Conservation (phyloP, 2,888 invertebrate species). For the Melanchra persicariae region DNA sequence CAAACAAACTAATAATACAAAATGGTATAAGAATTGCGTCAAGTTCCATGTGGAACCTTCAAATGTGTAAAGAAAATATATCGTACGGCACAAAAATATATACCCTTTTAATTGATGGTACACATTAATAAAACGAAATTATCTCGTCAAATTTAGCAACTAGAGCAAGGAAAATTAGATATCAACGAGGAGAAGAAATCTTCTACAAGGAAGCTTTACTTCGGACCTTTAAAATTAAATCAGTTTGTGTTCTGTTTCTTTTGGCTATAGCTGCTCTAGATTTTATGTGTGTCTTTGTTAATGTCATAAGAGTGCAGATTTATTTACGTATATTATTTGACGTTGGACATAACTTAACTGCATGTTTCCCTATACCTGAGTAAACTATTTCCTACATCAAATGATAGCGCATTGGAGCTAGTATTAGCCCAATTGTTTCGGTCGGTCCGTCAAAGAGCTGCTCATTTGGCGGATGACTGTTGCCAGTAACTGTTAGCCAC, state of each 20-base stretch:
- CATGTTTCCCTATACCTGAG: background rate
- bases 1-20: background rate
- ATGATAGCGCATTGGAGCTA: constrained; percentile 16
- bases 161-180: background rate
- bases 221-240: too few relatives aligned
- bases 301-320: too few relatives aligned
- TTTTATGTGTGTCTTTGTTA: too few relatives aligned
- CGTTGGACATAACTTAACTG: too few relatives aligned
- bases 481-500: constrained; percentile 35
- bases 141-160: background rate
- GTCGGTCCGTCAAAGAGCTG: constrained; percentile 45
- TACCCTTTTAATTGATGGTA: too few relatives aligned
- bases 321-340: too few relatives aligned
- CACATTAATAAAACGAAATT: too few relatives aligned
- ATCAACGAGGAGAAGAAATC: background rate
- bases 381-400: constrained; percentile 10
- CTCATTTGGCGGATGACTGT: constrained; percentile 27
- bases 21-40: background rate
- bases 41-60: background rate
- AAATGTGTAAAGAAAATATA: background rate
- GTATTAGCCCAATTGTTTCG: constrained; percentile 35
- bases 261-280: too few relatives aligned
- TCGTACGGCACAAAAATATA: background rate
- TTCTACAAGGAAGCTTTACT: too few relatives aligned
- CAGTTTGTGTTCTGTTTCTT: too few relatives aligned